These are phyloP conservation scores for Kradibia gibbosae DNA, from an alignment of 1,140 invertebrate species.

Conservation along the genomic window DNA sequence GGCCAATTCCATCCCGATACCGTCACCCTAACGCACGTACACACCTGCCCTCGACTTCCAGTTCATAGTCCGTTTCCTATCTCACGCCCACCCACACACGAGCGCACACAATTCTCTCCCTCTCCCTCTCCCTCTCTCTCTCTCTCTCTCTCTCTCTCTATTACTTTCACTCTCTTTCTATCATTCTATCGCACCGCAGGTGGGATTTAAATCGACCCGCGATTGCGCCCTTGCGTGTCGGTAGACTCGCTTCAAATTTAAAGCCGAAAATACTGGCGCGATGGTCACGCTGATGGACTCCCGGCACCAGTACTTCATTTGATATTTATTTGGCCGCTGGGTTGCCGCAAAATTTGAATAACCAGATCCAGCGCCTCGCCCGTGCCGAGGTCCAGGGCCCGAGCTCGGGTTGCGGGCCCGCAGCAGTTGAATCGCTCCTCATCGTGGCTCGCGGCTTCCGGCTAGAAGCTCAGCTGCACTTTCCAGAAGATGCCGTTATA, in stretches of 20 bases:
- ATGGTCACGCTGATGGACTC: neutral
- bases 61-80: neutral
- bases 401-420: neutral
- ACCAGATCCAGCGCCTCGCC: constrained; percentile 1
- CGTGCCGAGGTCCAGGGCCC: neutral
- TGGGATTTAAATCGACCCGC: constrained; percentile 62
- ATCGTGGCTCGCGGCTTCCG: neutral
- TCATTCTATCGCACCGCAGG: constrained; percentile 47
- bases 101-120: neutral
- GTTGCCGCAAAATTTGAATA: constrained; percentile 35
- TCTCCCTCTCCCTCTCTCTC: neutral
- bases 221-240: constrained; percentile 30
- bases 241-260: constrained; percentile 60
- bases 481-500: constrained; percentile 63
- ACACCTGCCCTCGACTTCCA: no score
- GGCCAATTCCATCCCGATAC: constrained; percentile 57
- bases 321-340: neutral
- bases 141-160: neutral
- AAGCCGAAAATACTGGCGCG: constrained; percentile 57
- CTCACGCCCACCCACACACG: neutral
- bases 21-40: neutral
- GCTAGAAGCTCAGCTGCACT: no score
- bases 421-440: neutral
- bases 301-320: neutral
- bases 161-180: neutral